Percentiles rank a stretch among this genome's conserved stretches.
phyloP scores from a whole-genome alignment of 2,888 invertebrate species.

The Ornithoptera alexandrae region DNA sequence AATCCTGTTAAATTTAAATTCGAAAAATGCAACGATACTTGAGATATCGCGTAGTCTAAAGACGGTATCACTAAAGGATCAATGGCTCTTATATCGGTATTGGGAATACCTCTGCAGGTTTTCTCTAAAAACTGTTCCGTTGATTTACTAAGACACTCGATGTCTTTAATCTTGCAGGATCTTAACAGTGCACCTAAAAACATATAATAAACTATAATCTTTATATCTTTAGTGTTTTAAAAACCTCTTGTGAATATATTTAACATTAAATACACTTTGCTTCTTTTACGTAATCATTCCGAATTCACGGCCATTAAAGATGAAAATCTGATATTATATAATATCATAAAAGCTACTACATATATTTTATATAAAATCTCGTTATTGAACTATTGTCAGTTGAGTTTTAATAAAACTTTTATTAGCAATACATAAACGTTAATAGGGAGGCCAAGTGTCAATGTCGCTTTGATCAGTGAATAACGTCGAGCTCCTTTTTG shows the following conservation, averaged over 20 bases:
- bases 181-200: conserved; percentile 40
- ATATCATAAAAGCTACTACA: too few relatives aligned
- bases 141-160: conserved; percentile 55
- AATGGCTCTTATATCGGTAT: conserved; percentile 49
- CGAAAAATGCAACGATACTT: conserved; percentile 46
- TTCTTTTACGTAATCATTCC: too few relatives aligned
- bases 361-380: background rate
- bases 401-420: conserved; percentile 10
- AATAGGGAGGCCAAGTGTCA: conserved; percentile 28
- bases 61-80: conserved; percentile 54
- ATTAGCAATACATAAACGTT: conserved; percentile 16
- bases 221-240: too few relatives aligned
- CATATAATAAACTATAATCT: background rate
- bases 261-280: too few relatives aligned
- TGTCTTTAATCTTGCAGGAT: conserved; percentile 55
- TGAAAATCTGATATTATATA: too few relatives aligned
- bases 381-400: background rate
- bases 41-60: conserved; percentile 42
- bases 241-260: too few relatives aligned
- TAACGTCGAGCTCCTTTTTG: conserved; percentile 1
- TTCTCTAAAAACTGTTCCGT: conserved; percentile 58
- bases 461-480: conserved; percentile 10
- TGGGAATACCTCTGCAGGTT: conserved; percentile 51
- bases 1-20: conserved; percentile 59
- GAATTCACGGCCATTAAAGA: too few relatives aligned